These are phyloP conservation scores for Osmerus mordax DNA, from an alignment of 2,113 vertebrate species.

Conservation along the genomic window DNA sequence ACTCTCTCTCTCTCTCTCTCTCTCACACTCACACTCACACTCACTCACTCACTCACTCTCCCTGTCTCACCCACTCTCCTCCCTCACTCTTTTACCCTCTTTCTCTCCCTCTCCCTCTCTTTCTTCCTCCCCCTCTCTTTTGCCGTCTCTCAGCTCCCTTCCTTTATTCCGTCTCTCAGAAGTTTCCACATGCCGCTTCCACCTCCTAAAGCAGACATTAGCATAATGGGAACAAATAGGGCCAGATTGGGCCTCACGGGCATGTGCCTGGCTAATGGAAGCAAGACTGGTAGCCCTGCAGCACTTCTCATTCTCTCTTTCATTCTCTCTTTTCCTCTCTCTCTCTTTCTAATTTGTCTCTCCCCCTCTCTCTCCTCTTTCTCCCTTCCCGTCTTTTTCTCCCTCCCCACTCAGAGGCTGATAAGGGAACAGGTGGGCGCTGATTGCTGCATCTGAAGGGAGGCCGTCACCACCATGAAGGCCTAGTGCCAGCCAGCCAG, in stretches of 20 bases:
- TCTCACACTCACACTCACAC: constrained; percentile 9
- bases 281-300: not conserved
- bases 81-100: not conserved
- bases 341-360: no score
- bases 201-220: constrained; percentile 17
- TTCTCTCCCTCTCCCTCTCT: not conserved
- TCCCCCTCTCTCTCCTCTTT: no score
- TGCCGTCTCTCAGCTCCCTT: not conserved
- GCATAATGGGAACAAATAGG: constrained; percentile 15
- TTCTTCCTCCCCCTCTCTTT: not conserved
- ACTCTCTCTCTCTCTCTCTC: not conserved
- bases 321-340: not conserved
- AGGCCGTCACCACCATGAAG: not conserved
- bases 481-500: not conserved
- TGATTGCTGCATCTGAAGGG: not conserved
- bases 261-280: not conserved
- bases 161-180: no score
- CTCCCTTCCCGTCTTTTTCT: not conserved
- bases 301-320: not conserved
- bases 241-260: not conserved
- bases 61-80: no score
- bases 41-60: constrained; percentile 9
- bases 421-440: not conserved
- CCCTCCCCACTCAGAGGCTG: not conserved
- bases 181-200: not conserved